phyloP scores from a whole-genome alignment of 2,113 vertebrate genomes.

The Oriolus oriolus region DNA sequence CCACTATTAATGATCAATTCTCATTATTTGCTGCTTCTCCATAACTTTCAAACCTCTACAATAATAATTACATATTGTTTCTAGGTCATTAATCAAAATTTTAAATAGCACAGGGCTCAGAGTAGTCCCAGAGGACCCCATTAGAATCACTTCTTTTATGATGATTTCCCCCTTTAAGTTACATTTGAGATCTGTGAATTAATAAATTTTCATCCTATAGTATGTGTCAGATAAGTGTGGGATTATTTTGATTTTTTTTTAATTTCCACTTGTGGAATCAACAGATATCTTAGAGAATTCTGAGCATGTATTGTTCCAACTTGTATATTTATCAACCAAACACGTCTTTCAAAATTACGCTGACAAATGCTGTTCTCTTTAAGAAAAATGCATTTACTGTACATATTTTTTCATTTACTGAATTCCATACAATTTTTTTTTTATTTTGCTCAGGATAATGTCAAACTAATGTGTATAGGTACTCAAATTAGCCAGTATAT shows the following conservation, averaged over 20 bases:
- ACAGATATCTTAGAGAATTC: not conserved
- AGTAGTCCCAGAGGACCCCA: not conserved
- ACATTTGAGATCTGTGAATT: not conserved
- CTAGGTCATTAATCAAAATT: constrained; percentile 30
- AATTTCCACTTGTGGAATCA: not conserved
- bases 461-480: not conserved
- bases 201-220: not conserved
- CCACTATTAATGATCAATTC: not conserved
- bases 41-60: not conserved
- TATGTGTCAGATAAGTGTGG: not conserved
- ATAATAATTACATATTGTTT: constrained; percentile 27
- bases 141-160: not conserved
- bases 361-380: not conserved
- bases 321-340: not conserved
- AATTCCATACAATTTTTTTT: not conserved
- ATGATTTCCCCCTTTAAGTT: not conserved
- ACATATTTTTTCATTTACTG: not conserved
- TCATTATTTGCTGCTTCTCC: not conserved
- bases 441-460: not conserved
- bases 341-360: not conserved
- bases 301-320: not conserved
- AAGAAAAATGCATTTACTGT: not conserved
- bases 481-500: not conserved
- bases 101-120: not conserved
- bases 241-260: not conserved